Evolutionary conservation across 2,113 vertebrate species (phyloP).

Genomic region (Chitala chitala): DNA sequence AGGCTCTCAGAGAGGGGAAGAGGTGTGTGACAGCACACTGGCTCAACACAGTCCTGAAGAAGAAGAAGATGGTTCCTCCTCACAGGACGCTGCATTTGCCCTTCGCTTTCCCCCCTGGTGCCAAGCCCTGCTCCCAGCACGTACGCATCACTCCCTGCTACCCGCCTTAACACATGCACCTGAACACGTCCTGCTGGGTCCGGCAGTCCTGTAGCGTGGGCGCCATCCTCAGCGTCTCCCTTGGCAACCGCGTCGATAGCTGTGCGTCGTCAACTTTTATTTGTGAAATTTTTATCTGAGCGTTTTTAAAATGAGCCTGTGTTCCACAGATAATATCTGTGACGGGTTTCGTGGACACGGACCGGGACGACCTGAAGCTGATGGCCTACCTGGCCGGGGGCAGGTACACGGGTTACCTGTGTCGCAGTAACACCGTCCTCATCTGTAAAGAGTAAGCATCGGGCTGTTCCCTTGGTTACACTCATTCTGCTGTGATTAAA

Average conservation of each 20-base stretch:
- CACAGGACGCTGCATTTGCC: slow-evolving; percentile 87
- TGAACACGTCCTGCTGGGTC: too few relatives aligned
- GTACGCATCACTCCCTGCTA: slow-evolving; percentile 59
- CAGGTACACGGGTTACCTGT: slow-evolving; percentile 90
- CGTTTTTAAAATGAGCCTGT: not conserved
- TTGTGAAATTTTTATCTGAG: too few relatives aligned
- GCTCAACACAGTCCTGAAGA: slow-evolving; percentile 86
- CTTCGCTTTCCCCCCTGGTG: slow-evolving; percentile 88
- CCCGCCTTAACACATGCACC: too few relatives aligned
- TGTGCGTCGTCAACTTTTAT: too few relatives aligned
- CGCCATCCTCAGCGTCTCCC: too few relatives aligned
- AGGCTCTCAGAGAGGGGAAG: slow-evolving; percentile 87
- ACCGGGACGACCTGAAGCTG: slow-evolving; percentile 91
- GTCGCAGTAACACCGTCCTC: slow-evolving; percentile 92
- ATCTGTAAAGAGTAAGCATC: slow-evolving; percentile 96
- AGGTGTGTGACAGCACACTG: slow-evolving; percentile 94
- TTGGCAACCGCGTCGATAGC: too few relatives aligned
- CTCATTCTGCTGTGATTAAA: too few relatives aligned
- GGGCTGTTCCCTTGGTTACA: too few relatives aligned
- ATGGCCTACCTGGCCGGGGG: slow-evolving; percentile 91
- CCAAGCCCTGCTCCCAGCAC: slow-evolving; percentile 91
- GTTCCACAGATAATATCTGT: slow-evolving; percentile 82
- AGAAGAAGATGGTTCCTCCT: slow-evolving; percentile 86
- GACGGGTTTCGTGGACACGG: slow-evolving; percentile 89
- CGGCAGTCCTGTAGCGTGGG: too few relatives aligned